These are phyloP conservation scores for Delphinapterus leucas DNA, from an alignment of 2,113 vertebrate species.

Conservation along the genomic window DNA sequence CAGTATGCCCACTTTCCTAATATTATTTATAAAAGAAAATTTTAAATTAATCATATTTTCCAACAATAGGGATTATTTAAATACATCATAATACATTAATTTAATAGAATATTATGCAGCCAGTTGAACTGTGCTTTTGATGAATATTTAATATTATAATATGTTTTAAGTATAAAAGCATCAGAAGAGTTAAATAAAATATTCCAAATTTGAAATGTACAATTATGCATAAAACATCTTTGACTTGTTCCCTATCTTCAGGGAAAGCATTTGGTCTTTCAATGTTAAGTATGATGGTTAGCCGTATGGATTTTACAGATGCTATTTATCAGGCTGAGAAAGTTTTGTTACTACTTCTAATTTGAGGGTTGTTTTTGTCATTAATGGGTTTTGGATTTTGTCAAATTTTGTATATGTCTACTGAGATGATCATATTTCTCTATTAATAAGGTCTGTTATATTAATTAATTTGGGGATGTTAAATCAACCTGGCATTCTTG, in stretches of 20 bases:
- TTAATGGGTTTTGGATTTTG: background rate
- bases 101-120: background rate
- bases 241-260: background rate
- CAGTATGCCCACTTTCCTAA: background rate
- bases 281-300: background rate
- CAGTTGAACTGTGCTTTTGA: background rate
- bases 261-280: background rate
- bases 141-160: background rate
- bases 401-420: background rate
- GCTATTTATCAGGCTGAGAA: background rate
- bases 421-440: background rate
- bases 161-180: background rate
- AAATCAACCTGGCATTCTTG: background rate
- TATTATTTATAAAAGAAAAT: background rate
- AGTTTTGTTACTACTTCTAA: background rate
- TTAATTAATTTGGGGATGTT: background rate
- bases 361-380: background rate
- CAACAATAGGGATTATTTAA: background rate
- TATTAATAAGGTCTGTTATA: background rate
- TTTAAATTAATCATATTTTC: background rate
- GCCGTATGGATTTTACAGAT: background rate
- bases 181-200: background rate
- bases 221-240: background rate
- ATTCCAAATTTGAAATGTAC: background rate
- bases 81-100: background rate